Percentiles rank a stretch among this genome's conserved stretches.
phyloP scores from a whole-genome alignment of 1,140 invertebrate genomes.

The Zaprionus tsacasi region DNA sequence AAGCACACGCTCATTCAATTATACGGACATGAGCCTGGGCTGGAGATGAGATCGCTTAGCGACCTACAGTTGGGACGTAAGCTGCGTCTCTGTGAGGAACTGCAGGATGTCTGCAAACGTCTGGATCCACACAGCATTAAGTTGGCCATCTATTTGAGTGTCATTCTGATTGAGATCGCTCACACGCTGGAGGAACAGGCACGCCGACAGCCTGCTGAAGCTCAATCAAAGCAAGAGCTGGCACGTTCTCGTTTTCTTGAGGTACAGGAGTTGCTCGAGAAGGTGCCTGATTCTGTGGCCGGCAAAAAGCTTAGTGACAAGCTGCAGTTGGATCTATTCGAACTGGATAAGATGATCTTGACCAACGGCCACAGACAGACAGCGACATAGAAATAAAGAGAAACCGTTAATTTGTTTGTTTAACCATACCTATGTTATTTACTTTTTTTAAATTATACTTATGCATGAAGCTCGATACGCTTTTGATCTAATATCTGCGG shows the following conservation, averaged over 20 bases:
- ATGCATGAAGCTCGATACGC: conserved; percentile 58
- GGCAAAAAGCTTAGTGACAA: conserved; percentile 73
- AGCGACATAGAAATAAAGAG: conserved; percentile 4
- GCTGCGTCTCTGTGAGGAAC: conserved; percentile 88
- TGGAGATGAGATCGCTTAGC: conserved; percentile 85
- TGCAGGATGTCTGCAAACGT: conserved; percentile 87
- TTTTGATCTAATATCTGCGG: conserved; percentile 84
- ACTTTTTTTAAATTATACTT: neutral
- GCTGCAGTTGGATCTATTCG: conserved; percentile 52
- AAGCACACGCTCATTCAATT: conserved; percentile 92
- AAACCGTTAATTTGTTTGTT: conserved; percentile 18
- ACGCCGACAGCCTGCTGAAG: conserved; percentile 79
- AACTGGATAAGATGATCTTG: conserved; percentile 60
- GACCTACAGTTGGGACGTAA: conserved; percentile 87
- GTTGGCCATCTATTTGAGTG: conserved; percentile 89
- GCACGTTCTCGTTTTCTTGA: conserved; percentile 62
- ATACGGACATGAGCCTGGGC: conserved; percentile 88
- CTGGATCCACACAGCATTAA: conserved; percentile 90
- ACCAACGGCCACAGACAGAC: conserved; percentile 17
- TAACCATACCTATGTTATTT: conserved; percentile 5
- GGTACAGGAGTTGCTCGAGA: conserved; percentile 59
- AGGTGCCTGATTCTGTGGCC: conserved; percentile 72
- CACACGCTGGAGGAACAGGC: conserved; percentile 86
- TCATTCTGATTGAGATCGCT: conserved; percentile 89
- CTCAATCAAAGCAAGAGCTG: conserved; percentile 17